Percentiles rank a stretch among this genome's conserved stretches.
Conservation (phyloP, 2,113 vertebrate genomes). For the Calonectris borealis region DNA sequence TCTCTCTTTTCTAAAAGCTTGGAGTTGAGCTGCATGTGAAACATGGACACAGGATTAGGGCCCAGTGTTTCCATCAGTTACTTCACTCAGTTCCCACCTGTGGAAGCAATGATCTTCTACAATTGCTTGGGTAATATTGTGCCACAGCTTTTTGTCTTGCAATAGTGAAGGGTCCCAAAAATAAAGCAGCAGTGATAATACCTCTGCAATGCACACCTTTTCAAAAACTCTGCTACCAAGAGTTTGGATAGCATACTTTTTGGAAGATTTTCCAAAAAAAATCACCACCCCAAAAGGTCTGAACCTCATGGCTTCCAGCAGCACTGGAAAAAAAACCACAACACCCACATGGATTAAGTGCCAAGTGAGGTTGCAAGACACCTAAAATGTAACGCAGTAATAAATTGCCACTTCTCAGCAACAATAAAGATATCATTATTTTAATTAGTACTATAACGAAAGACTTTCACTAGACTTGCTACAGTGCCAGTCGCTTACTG, state of each 20-base stretch:
- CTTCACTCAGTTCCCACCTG: neutral
- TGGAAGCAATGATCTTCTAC: neutral
- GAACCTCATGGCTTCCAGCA: neutral
- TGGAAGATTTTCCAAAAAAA: neutral
- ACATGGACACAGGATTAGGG: neutral
- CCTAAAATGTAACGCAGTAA: neutral
- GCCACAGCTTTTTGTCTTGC: neutral
- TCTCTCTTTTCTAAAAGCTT: neutral
- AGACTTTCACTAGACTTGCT: constrained; percentile 53
- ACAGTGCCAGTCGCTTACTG: constrained; percentile 44
- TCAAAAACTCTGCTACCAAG: neutral
- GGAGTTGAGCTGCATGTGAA: neutral
- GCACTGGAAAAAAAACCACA: neutral
- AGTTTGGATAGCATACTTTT: neutral
- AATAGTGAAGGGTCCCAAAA: neutral
- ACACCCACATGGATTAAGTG: neutral
- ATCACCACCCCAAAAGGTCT: neutral
- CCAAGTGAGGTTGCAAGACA: constrained; percentile 33
- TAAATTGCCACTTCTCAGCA: constrained; percentile 10
- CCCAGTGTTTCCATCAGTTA: neutral
- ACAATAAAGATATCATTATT: constrained; percentile 71
- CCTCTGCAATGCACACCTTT: neutral
- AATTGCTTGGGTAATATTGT: neutral
- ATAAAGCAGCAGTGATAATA: neutral
- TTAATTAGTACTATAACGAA: constrained; percentile 57